These are phyloP conservation scores for Rissa tridactyla DNA, from an alignment of 2,113 vertebrate genomes.

Conservation along the genomic window DNA sequence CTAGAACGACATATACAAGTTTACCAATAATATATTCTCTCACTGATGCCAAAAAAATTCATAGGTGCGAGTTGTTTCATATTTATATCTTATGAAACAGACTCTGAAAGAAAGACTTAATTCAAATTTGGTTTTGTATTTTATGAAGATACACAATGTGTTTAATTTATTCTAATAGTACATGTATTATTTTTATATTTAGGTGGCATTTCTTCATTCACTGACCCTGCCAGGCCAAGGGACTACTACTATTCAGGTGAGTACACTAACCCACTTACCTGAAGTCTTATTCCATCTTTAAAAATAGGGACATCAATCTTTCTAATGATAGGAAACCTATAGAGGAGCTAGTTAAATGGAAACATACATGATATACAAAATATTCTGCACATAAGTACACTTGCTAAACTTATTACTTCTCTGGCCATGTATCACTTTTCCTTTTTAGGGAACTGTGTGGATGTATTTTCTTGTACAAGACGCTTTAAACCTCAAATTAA, in stretches of 20 bases:
- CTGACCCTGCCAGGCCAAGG: background rate
- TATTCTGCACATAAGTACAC: background rate
- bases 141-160: background rate
- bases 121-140: background rate
- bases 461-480: background rate
- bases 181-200: background rate
- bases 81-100: background rate
- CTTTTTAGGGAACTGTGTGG: background rate
- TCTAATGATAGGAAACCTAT: background rate
- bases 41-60: background rate
- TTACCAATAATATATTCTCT: background rate
- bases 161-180: background rate
- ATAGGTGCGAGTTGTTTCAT: background rate
- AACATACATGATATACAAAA: background rate
- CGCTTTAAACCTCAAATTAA: background rate
- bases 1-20: background rate
- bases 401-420: background rate
- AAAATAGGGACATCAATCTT: background rate
- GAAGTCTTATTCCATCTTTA: background rate
- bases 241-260: conserved; percentile 73
- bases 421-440: background rate
- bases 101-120: background rate
- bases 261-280: background rate
- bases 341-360: background rate
- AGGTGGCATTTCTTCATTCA: conserved; percentile 64